Base-by-base conservation (phyloP, 2,797 vertebrate species). In the Cetoscarus ocellatus region DNA sequence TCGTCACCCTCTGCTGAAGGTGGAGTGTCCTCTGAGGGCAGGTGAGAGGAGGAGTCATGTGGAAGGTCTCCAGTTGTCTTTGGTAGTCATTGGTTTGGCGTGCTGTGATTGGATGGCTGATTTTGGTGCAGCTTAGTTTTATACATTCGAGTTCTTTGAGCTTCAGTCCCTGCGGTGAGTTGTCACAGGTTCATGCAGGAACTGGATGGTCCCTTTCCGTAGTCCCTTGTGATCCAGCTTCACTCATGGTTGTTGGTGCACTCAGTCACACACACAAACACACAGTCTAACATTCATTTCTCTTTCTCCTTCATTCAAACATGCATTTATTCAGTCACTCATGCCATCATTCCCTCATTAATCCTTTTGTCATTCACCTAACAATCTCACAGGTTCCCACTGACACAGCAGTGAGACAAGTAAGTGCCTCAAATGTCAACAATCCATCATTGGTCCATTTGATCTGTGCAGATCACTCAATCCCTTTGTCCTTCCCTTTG, bases 61-160 rank as follows among this genome's bases (percentile, higher is more conserved):
- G 75, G 85, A 85, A 86, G 86, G 79, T 90, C 84, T 91, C 87
- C 89, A 79, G 88, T 92, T 92, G 87, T 95, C 93, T 95, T 95
- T 94, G 93, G 94, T 91, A 70, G 56, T 82, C 54, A 58, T 73
- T 74, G 65, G 66, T 91, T 90, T 92, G 84, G 83, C 91, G 90
- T 85, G 72, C 75, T 87, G 86, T 77, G 51, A 64, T 70, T 86
- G 71, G 77, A 63, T 78, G 70, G 67, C 65, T 87, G 83, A 75
- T 87, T 92, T 91, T 91, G 90, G 91, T 91, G 84, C 87, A 87
- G 91, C 85, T 92, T 85, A 70, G 35, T 86, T 85, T 89, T 78
- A 84, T 93, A 93, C 93, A 93, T 94, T 95, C 94, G 92, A 91
- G 92, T 94, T 93, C 75, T 84, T 82, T 87, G 91, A 91, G 85